phyloP scores from a whole-genome alignment of 2,888 invertebrate species.

The Lasioglossum oenotherae region DNA sequence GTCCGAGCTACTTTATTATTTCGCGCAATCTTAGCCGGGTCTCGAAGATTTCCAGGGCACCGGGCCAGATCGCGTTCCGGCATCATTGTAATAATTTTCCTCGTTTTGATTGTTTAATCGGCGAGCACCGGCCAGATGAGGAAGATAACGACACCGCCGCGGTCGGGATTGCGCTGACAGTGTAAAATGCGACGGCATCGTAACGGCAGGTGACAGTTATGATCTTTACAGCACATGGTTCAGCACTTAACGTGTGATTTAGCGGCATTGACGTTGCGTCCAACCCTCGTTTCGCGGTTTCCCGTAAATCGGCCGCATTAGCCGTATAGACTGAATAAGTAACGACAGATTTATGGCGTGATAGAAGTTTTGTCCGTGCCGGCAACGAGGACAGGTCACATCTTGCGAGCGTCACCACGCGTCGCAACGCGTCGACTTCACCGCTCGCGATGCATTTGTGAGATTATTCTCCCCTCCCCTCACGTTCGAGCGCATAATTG shows the following conservation, averaged over 20 bases:
- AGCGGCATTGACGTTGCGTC: conserved; percentile 42
- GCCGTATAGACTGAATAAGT: conserved; percentile 45
- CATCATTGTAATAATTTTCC: neutral
- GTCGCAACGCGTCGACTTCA: neutral
- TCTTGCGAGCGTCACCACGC: neutral
- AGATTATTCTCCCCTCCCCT: neutral
- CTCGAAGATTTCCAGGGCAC: neutral
- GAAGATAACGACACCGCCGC: neutral
- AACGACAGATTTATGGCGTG: conserved; percentile 53
- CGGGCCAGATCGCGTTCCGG: neutral
- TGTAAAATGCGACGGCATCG: conserved; percentile 48
- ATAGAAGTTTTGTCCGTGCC: conserved; percentile 32
- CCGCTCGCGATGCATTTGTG: neutral
- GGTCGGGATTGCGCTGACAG: conserved; percentile 38
- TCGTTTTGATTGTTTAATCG: conserved; percentile 26
- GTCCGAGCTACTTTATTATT: neutral
- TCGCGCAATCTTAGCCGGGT: neutral
- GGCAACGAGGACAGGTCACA: neutral
- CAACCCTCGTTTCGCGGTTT: conserved; percentile 41
- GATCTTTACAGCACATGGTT: conserved; percentile 57
- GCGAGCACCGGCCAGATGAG: neutral
- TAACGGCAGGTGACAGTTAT: conserved; percentile 47
- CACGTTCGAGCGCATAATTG: neutral
- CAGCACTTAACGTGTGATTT: conserved; percentile 66
- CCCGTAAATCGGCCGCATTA: conserved; percentile 47